Conservation (phyloP, 2,888 invertebrate species). For the Hydraecia micacea region DNA sequence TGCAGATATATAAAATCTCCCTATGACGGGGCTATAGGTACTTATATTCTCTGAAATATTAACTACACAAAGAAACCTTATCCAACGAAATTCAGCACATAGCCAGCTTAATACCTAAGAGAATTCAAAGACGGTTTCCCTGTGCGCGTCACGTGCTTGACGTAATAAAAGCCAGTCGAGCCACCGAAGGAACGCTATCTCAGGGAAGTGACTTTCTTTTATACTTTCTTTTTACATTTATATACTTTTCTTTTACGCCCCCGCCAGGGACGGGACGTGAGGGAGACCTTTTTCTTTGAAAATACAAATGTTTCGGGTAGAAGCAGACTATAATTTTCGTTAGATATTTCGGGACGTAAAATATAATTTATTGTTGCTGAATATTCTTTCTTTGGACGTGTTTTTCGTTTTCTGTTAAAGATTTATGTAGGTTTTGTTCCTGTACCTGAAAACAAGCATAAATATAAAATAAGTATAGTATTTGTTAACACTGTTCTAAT, state of each 20-base stretch:
- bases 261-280: slow-evolving; percentile 80
- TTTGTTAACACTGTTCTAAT: background rate
- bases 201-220: slow-evolving; percentile 84
- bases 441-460: background rate
- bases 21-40: no score
- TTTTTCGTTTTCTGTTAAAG: slow-evolving; percentile 12
- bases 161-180: slow-evolving; percentile 83
- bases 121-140: slow-evolving; percentile 77
- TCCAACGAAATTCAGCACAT: slow-evolving; percentile 53
- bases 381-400: slow-evolving; percentile 29
- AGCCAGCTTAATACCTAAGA: slow-evolving; percentile 73
- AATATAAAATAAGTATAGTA: background rate
- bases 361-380: slow-evolving; percentile 60
- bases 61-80: slow-evolving; percentile 13
- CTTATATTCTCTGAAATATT: slow-evolving; percentile 1
- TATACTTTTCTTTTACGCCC: slow-evolving; percentile 82
- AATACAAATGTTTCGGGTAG: slow-evolving; percentile 63
- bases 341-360: slow-evolving; percentile 65
- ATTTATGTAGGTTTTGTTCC: background rate
- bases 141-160: slow-evolving; percentile 83
- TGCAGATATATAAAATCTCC: background rate
- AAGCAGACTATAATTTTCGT: slow-evolving; percentile 53
- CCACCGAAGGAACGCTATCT: slow-evolving; percentile 79
- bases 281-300: slow-evolving; percentile 71
- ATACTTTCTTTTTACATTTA: slow-evolving; percentile 83